These are phyloP conservation scores for Lycodopsis pacificus DNA, from an alignment of 2,797 vertebrate species.

Conservation along the genomic window DNA sequence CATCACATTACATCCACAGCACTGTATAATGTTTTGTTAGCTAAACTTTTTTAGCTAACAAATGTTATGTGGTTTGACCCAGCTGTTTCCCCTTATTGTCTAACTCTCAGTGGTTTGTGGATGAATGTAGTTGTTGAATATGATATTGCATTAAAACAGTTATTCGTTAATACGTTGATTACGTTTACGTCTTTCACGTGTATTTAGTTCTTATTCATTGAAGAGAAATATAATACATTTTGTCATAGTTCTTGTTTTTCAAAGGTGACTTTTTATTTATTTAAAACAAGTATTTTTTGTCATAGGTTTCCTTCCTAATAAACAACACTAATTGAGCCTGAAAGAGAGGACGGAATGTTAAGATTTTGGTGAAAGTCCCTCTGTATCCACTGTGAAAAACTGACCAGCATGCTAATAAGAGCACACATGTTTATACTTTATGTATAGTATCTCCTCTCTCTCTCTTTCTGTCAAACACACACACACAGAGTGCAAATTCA, in stretches of 20 bases:
- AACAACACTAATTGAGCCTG: not conserved
- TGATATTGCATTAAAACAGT: not conserved
- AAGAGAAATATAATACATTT: not conserved
- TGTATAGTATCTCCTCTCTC: not conserved
- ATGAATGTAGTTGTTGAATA: not conserved
- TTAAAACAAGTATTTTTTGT: not conserved
- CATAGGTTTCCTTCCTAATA: not conserved
- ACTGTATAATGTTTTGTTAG: not conserved
- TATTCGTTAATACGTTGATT: not conserved
- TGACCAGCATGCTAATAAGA: constrained; percentile 28
- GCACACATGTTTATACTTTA: constrained; percentile 21
- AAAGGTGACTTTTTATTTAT: not conserved
- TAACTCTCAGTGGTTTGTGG: not conserved
- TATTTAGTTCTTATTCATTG: not conserved
- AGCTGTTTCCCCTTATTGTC: not conserved
- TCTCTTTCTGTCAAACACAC: constrained; percentile 13
- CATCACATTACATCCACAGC: not conserved
- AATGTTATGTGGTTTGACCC: not conserved
- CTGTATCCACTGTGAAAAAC: constrained; percentile 9
- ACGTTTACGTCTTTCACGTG: not conserved
- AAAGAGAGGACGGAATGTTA: not conserved
- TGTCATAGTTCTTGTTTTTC: not conserved
- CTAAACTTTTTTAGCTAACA: not conserved
- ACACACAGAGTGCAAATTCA: constrained; percentile 24
- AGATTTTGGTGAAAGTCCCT: not conserved